phyloP scores from a whole-genome alignment of 2,113 vertebrate genomes.

The Misgurnus anguillicaudatus region DNA sequence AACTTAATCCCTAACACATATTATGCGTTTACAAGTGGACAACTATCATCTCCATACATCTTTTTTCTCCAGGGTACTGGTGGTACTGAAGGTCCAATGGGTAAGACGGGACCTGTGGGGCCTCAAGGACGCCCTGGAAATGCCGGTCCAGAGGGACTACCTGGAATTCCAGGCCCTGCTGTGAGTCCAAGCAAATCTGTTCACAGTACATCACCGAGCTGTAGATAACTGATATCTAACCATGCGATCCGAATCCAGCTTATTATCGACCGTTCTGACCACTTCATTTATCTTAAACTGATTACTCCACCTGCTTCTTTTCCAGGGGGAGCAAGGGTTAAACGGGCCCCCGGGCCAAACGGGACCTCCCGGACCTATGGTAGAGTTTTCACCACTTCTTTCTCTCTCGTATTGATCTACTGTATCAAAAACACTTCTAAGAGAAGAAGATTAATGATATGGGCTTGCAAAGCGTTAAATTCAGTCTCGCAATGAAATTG shows the following conservation, averaged over 20 bases:
- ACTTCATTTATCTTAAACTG: conserved; percentile 29
- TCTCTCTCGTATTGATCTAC: conserved; percentile 21
- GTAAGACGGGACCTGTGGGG: conserved; percentile 83
- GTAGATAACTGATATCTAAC: conserved; percentile 12
- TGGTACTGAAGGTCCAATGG: conserved; percentile 76
- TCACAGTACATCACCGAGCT: conserved; percentile 14
- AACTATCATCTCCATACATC: not conserved
- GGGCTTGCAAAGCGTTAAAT: conserved; percentile 3
- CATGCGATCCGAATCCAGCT: conserved; percentile 2
- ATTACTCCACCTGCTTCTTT: conserved; percentile 41
- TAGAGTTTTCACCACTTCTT: conserved; percentile 63
- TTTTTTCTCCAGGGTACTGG: conserved; percentile 72
- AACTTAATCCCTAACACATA: not conserved
- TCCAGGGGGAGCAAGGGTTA: conserved; percentile 88
- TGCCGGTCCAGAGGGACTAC: conserved; percentile 82
- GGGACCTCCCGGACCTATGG: conserved; percentile 88
- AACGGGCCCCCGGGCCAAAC: conserved; percentile 83
- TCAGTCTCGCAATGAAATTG: conserved; percentile 7
- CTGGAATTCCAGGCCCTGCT: conserved; percentile 85
- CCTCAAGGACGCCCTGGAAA: conserved; percentile 82
- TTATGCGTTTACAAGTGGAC: not conserved
- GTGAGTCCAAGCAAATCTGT: conserved; percentile 72
- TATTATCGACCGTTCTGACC: not conserved
- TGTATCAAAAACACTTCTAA: conserved; percentile 28
- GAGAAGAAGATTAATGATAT: conserved; percentile 37